These are phyloP conservation scores for Heteromormyrus szaboi DNA, from an alignment of 2,797 vertebrate genomes.

Conservation along the genomic window DNA sequence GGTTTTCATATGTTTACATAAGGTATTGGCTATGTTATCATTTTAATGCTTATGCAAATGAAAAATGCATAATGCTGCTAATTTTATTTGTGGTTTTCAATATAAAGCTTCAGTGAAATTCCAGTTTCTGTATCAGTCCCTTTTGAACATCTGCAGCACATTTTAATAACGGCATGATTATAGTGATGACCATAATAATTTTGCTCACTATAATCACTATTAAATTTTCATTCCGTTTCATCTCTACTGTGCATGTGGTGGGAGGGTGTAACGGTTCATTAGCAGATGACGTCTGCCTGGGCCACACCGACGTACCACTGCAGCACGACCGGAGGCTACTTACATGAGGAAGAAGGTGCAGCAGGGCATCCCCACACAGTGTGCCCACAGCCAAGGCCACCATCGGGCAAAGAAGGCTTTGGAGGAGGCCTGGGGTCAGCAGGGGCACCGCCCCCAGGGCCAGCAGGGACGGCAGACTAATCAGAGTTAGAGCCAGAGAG, in stretches of 20 bases:
- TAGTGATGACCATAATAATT: neutral
- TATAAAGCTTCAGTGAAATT: neutral
- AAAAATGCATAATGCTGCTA: neutral
- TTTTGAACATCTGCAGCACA: neutral
- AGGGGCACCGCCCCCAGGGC: conserved; percentile 56
- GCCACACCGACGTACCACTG: neutral
- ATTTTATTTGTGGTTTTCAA: neutral
- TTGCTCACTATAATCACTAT: neutral
- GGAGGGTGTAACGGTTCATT: neutral
- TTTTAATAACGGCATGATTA: neutral
- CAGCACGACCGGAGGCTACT: conserved; percentile 30
- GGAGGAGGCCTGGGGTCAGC: conserved; percentile 46
- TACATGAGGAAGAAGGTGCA: conserved; percentile 77
- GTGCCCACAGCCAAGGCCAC: conserved; percentile 73
- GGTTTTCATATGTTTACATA: neutral
- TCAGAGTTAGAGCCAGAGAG: conserved; percentile 56
- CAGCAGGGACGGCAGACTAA: conserved; percentile 63
- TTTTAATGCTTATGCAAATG: neutral
- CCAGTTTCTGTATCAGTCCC: neutral
- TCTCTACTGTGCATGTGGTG: neutral
- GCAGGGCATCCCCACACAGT: conserved; percentile 70
- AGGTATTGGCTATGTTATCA: neutral
- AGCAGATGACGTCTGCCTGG: neutral
- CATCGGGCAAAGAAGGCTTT: conserved; percentile 63
- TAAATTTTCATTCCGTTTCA: neutral